Percentiles rank a stretch among this genome's conserved stretches.
Conservation (phyloP, 2,888 invertebrate genomes). For the Gandaritis pyraliata region DNA sequence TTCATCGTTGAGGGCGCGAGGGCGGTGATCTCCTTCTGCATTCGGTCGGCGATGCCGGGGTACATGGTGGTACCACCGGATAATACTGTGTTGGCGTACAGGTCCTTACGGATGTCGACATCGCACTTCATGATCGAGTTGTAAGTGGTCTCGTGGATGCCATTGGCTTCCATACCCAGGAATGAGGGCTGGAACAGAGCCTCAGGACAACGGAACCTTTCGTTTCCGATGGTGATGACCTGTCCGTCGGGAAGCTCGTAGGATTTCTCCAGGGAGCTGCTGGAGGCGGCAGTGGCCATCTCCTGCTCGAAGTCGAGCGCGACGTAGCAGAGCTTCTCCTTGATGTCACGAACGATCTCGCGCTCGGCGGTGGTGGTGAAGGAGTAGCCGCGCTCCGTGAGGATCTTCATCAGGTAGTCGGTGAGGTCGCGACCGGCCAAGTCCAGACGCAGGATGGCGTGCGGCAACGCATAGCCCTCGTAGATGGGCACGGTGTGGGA, state of each 20-base stretch:
- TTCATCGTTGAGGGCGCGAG: slow-evolving; percentile 97
- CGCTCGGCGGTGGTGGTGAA: slow-evolving; percentile 96
- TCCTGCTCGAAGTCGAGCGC: slow-evolving; percentile 95
- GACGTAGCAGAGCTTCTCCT: slow-evolving; percentile 96
- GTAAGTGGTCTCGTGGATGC: slow-evolving; percentile 96
- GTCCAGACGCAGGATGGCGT: slow-evolving; percentile 96
- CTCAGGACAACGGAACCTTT: slow-evolving; percentile 97
- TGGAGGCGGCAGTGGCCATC: slow-evolving; percentile 97
- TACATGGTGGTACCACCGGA: slow-evolving; percentile 98
- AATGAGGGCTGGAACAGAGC: slow-evolving; percentile 98
- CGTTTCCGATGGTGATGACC: slow-evolving; percentile 97
- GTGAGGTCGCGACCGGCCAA: slow-evolving; percentile 96
- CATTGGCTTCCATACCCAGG: slow-evolving; percentile 95
- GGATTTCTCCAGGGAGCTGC: slow-evolving; percentile 96
- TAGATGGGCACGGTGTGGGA: slow-evolving; percentile 98
- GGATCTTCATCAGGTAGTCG: slow-evolving; percentile 96
- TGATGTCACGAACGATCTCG: slow-evolving; percentile 97
- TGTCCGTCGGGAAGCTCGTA: slow-evolving; percentile 98
- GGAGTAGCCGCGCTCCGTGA: slow-evolving; percentile 94
- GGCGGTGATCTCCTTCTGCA: slow-evolving; percentile 97
- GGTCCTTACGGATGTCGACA: slow-evolving; percentile 98
- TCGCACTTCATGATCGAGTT: slow-evolving; percentile 99
- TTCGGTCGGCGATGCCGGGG: slow-evolving; percentile 96
- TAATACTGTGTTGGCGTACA: slow-evolving; percentile 97
- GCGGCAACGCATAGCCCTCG: slow-evolving; percentile 96